Evolutionary conservation across 1,140 invertebrate genomes (phyloP), one percentile per base, ranked within the genome.

Genomic region (Caerostris extrusa): DNA sequence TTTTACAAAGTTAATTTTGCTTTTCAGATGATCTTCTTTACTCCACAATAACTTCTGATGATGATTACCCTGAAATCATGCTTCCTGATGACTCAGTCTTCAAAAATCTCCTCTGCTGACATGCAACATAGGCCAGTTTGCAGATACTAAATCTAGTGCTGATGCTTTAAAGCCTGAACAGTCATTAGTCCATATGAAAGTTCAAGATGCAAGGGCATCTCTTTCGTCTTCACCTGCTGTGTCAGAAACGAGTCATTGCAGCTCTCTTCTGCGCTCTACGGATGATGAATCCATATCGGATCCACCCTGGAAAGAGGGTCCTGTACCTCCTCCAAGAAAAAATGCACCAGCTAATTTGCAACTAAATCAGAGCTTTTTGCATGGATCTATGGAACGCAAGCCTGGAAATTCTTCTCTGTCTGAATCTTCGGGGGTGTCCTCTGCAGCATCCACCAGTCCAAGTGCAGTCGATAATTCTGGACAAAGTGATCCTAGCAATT

Each of bases 31-130:
- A 94, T 57, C 83, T 89, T 53, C 86, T 94, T 7, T 90, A 91
- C 69, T 93, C 94, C 50, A 90, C 57, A 56, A 58, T 92, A 3
- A 57, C 88, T 3, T 94, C 94, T 50, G 94, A 94, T 60, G 94
- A 94, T 77, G 94, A 94, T n/a, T 92, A 91, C 55, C 94, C 94
- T n/a, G 94, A 94, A 81, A 92, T 94, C 56, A 7, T 90, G 5
- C 90, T 94, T 60, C 61, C 82, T 19, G 94, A 94, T 60, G 90
- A 94, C 55, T 64, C 85, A 34, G 55, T 93, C 1, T 92, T 83
- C 60, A 94, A 93, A 81, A 94, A 93, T 94, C 90, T 34, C 82
- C 89, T 10, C 34, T 81, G 8, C 14, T 64, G 10, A 67, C 83
- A 0, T 58, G 55, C 5, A 14, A 34, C 17, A 7, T 71, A 0